These are phyloP conservation scores for Mythimna vitellina DNA, from an alignment of 2,888 invertebrate species.

Conservation along the genomic window DNA sequence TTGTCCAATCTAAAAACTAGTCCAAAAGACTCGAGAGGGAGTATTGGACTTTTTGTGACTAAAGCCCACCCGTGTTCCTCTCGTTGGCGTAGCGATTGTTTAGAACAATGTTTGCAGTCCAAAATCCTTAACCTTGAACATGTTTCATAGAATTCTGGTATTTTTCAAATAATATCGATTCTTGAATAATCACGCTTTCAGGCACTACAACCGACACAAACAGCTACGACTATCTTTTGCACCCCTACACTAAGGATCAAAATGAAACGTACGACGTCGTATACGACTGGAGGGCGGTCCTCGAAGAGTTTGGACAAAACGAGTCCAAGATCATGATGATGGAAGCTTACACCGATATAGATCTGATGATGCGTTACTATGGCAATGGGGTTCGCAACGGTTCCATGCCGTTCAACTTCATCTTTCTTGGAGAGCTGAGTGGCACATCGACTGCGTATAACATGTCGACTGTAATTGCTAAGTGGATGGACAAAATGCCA, in stretches of 20 bases:
- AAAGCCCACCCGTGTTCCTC: too few species aligned
- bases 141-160: background rate
- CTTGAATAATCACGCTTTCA: slow-evolving; percentile 1
- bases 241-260: slow-evolving; percentile 89
- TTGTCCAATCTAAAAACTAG: background rate
- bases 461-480: slow-evolving; percentile 86
- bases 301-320: slow-evolving; percentile 87
- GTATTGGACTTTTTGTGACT: too few species aligned
- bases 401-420: slow-evolving; percentile 92
- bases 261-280: slow-evolving; percentile 91
- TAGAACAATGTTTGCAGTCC: too few species aligned
- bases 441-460: slow-evolving; percentile 86
- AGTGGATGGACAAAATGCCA: slow-evolving; percentile 91
- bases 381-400: slow-evolving; percentile 85
- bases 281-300: slow-evolving; percentile 90
- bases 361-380: slow-evolving; percentile 90
- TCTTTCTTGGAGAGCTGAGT: slow-evolving; percentile 88
- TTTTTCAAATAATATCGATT: background rate
- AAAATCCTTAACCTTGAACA: too few species aligned
- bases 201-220: slow-evolving; percentile 50
- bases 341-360: slow-evolving; percentile 90
- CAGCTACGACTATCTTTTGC: slow-evolving; percentile 88
- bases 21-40: background rate
- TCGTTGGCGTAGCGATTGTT: too few species aligned
- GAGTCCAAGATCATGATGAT: slow-evolving; percentile 90